These are phyloP conservation scores for Drosophila sordidapex DNA, from an alignment of 2,888 invertebrate genomes.

Conservation along the genomic window DNA sequence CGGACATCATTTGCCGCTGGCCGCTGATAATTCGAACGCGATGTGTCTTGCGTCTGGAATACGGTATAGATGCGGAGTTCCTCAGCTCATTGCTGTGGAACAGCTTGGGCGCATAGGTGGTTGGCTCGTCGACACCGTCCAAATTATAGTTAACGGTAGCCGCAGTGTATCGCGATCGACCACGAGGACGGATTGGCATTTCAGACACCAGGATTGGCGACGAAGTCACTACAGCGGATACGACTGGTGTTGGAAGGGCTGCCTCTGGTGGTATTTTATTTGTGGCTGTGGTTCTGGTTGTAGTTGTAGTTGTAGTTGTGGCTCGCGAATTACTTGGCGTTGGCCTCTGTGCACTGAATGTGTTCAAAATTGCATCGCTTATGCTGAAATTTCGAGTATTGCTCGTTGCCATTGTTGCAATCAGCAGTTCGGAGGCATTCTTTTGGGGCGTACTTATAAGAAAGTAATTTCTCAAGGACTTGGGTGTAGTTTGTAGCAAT, in stretches of 20 bases:
- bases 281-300: slow-evolving; percentile 38
- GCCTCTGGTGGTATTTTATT: slow-evolving; percentile 20
- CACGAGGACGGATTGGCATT: slow-evolving; percentile 68
- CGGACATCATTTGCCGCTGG: slow-evolving; percentile 37
- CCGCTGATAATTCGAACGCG: slow-evolving; percentile 63
- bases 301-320: slow-evolving; percentile 18
- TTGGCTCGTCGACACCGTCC: slow-evolving; percentile 81
- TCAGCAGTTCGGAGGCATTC: slow-evolving; percentile 62
- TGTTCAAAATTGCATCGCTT: slow-evolving; percentile 79
- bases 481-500: slow-evolving; percentile 72
- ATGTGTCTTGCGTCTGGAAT: slow-evolving; percentile 66
- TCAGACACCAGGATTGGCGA: slow-evolving; percentile 70
- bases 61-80: slow-evolving; percentile 33
- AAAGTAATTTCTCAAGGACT: slow-evolving; percentile 79
- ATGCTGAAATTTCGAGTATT: slow-evolving; percentile 77
- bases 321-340: slow-evolving; percentile 25
- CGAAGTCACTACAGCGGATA: slow-evolving; percentile 71
- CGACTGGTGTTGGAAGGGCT: slow-evolving; percentile 54
- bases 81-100: slow-evolving; percentile 49
- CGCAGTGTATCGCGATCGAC: slow-evolving; percentile 83
- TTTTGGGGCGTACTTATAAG: slow-evolving; percentile 72
- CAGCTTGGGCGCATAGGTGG: slow-evolving; percentile 83
- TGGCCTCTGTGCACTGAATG: slow-evolving; percentile 65
- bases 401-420: slow-evolving; percentile 69
- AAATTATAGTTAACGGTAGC: slow-evolving; percentile 73